Conservation (phyloP, 2,113 vertebrate genomes). For the Coturnix japonica region DNA sequence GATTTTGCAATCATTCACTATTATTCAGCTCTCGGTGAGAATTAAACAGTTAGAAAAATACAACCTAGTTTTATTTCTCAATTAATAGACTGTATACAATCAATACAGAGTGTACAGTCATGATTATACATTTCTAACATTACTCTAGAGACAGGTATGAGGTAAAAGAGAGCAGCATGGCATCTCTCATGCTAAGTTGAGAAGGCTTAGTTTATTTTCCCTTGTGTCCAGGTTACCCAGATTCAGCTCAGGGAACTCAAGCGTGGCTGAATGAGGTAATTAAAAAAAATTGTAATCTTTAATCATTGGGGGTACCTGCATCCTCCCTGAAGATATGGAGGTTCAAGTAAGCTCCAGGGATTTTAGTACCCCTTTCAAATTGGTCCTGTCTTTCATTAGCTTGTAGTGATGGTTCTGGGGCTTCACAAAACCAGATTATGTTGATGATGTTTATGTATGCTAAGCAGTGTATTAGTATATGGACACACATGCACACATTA, state of each 20-base stretch:
- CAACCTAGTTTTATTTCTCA: neutral
- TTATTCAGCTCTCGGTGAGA: neutral
- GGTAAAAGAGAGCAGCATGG: neutral
- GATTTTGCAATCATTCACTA: neutral
- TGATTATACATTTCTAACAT: neutral
- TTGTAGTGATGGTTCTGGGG: neutral
- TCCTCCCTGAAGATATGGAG: neutral
- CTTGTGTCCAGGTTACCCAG: neutral
- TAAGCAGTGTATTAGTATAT: neutral
- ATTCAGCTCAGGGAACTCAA: neutral
- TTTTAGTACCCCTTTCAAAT: neutral
- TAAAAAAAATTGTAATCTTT: neutral
- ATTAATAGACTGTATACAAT: neutral
- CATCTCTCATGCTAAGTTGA: neutral
- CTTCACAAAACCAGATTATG: neutral
- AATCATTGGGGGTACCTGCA: neutral
- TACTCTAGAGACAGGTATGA: neutral
- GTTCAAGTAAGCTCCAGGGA: neutral
- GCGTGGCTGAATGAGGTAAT: neutral
- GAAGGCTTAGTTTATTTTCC: neutral
- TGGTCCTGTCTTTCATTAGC: neutral
- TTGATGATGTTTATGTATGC: neutral
- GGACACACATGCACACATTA: neutral
- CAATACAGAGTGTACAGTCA: neutral
- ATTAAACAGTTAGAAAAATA: neutral